A percentile compares a stretch with the other conserved stretches of the same genome.
These are phyloP conservation scores for Hylyphantes graminicola DNA, from an alignment of 1,140 invertebrate species.

Conservation along the genomic window DNA sequence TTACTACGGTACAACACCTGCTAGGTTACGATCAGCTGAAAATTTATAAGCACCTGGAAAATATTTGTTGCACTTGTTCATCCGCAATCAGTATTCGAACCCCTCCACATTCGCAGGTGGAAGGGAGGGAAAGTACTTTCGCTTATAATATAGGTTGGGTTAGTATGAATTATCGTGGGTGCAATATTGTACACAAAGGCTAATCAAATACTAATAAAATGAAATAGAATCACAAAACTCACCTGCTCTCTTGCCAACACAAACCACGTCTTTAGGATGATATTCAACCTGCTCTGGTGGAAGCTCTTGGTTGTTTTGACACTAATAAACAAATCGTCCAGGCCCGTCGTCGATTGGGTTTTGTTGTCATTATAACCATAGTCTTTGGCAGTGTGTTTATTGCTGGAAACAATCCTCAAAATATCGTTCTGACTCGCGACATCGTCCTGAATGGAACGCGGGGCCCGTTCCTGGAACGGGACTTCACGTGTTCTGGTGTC, in stretches of 20 bases:
- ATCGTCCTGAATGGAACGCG: slow-evolving; percentile 29
- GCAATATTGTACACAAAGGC: too few relatives aligned
- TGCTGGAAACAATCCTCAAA: neutral
- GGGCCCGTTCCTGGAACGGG: slow-evolving; percentile 24
- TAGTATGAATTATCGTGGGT: too few relatives aligned
- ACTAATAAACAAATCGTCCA: slow-evolving; percentile 91
- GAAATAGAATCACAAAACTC: slow-evolving; percentile 63
- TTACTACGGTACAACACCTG: too few relatives aligned
- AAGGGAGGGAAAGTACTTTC: too few relatives aligned
- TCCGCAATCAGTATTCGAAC: too few relatives aligned
- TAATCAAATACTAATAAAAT: too few relatives aligned
- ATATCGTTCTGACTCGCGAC: neutral
- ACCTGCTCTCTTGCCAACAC: slow-evolving; percentile 90
- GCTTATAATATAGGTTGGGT: too few relatives aligned
- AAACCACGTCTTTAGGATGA: slow-evolving; percentile 93
- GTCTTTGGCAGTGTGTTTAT: neutral
- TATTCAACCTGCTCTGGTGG: slow-evolving; percentile 83
- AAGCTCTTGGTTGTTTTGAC: slow-evolving; percentile 93
- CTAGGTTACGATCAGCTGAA: too few relatives aligned
- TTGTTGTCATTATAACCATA: neutral
- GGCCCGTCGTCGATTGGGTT: slow-evolving; percentile 50
- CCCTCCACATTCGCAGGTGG: too few relatives aligned
- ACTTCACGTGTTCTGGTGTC: slow-evolving; percentile 43
- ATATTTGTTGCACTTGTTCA: too few relatives aligned
- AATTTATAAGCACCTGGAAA: too few relatives aligned